Conservation (phyloP, 2,888 invertebrate species). For the Orthonychiurus folsomi region DNA sequence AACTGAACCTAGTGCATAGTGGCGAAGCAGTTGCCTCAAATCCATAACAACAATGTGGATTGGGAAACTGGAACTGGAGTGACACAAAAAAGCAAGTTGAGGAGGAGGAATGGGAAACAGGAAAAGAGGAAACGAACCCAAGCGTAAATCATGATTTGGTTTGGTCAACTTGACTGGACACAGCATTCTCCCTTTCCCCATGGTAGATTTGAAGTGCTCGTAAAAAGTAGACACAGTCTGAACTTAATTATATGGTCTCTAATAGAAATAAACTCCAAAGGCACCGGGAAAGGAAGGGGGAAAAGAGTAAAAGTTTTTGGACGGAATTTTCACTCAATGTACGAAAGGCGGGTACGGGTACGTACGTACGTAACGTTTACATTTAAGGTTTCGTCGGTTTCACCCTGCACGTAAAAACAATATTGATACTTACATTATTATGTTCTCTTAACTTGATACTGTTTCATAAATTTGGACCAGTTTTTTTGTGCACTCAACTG, state of each 20-base stretch:
- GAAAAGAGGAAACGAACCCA: background rate
- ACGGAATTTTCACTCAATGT: background rate
- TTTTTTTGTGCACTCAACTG: no score
- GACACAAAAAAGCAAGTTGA: no score
- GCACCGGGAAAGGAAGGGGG: background rate
- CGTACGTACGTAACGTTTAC: no score
- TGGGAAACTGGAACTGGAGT: no score
- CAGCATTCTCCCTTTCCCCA: background rate
- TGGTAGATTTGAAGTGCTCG: background rate
- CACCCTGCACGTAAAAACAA: background rate
- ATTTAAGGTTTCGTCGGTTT: background rate
- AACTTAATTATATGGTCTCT: constrained; percentile 1
- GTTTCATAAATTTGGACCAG: no score
- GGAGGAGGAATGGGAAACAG: background rate
- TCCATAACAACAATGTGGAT: no score
- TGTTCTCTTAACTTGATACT: no score
- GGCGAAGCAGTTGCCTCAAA: no score
- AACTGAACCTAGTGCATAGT: no score
- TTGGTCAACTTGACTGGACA: background rate
- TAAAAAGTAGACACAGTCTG: background rate
- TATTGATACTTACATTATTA: background rate
- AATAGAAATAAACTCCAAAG: background rate
- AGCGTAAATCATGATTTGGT: background rate
- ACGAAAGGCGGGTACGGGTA: background rate
- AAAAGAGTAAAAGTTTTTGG: background rate